A percentile compares a stretch with the other conserved stretches of the same genome.
Evolutionary conservation across 2,888 invertebrate species (phyloP).

Genomic region (Ganaspis brasiliensis): DNA sequence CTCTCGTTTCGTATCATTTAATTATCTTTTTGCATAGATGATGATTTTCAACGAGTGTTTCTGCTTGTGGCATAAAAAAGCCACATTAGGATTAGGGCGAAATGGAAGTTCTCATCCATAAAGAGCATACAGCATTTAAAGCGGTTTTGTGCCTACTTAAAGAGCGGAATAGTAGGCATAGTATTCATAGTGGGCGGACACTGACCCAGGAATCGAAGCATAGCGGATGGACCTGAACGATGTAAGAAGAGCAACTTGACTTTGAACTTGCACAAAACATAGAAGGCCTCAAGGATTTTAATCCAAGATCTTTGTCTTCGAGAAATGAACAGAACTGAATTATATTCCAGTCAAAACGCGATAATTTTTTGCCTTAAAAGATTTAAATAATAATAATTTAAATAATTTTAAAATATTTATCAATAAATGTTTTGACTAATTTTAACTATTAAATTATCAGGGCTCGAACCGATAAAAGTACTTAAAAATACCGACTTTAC

Average conservation of each 20-base stretch:
- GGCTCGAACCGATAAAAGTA: no score
- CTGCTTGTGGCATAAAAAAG: conserved; percentile 2
- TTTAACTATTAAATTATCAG: no score
- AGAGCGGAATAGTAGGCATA: conserved; percentile 17
- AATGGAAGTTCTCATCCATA: conserved; percentile 23
- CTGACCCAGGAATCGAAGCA: conserved; percentile 68
- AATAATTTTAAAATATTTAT: no score
- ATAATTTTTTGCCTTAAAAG: no score
- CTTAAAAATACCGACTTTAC: no score
- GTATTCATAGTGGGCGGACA: conserved; percentile 63
- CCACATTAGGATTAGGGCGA: conserved; percentile 5
- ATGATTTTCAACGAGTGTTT: conserved; percentile 21
- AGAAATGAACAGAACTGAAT: no score
- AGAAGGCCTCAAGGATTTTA: background rate
- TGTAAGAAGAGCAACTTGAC: conserved; percentile 25
- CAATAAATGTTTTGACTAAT: no score
- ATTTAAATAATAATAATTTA: no score
- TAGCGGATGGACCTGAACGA: conserved; percentile 62
- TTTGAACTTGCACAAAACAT: conserved; percentile 25
- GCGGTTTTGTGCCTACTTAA: conserved; percentile 36
- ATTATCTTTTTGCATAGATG: conserved; percentile 20
- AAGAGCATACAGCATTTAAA: conserved; percentile 42
- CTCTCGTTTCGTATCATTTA: background rate
- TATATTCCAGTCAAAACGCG: no score
- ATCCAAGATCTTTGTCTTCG: no score